Conservation (phyloP, 2,797 vertebrate species). For the Champsocephalus gunnari region DNA sequence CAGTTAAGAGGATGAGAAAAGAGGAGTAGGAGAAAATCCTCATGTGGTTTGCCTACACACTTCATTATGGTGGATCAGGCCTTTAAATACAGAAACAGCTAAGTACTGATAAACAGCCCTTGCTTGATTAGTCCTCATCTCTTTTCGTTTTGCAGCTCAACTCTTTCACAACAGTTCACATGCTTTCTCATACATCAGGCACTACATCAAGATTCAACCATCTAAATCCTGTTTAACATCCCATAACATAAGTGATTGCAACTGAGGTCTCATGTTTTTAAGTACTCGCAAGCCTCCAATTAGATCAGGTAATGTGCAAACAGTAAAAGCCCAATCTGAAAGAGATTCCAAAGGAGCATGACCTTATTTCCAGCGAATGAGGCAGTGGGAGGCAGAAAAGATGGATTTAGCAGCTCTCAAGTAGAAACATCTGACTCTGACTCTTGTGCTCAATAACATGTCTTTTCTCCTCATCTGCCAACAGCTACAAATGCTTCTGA, state of each 20-base stretch:
- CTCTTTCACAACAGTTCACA: conserved; percentile 5
- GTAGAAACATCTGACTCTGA: conserved; percentile 71
- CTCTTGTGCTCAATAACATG: conserved; percentile 61
- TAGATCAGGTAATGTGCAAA: conserved; percentile 57
- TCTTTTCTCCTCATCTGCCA: conserved; percentile 58
- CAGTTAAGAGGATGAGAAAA: conserved; percentile 44
- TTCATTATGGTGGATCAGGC: conserved; percentile 39
- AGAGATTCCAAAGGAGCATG: conserved; percentile 57
- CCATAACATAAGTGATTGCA: conserved; percentile 34
- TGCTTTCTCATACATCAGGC: conserved; percentile 9
- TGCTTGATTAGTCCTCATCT: conserved; percentile 28
- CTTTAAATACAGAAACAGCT: conserved; percentile 35
- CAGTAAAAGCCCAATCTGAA: conserved; percentile 40
- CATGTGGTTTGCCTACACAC: conserved; percentile 39
- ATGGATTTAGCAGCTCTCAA: conserved; percentile 70
- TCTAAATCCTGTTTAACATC: conserved; percentile 32
- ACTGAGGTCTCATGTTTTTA: conserved; percentile 40
- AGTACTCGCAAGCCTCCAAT: conserved; percentile 39
- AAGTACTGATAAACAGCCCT: conserved; percentile 39
- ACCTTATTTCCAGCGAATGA: conserved; percentile 64
- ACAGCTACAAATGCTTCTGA: conserved; percentile 49
- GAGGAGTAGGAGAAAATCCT: conserved; percentile 29
- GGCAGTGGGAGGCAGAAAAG: conserved; percentile 56
- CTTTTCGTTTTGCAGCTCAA: conserved; percentile 24
- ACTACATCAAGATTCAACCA: conserved; percentile 33